Conservation (phyloP, 2,113 vertebrate genomes). For the Chamaetylas fuelleborni region DNA sequence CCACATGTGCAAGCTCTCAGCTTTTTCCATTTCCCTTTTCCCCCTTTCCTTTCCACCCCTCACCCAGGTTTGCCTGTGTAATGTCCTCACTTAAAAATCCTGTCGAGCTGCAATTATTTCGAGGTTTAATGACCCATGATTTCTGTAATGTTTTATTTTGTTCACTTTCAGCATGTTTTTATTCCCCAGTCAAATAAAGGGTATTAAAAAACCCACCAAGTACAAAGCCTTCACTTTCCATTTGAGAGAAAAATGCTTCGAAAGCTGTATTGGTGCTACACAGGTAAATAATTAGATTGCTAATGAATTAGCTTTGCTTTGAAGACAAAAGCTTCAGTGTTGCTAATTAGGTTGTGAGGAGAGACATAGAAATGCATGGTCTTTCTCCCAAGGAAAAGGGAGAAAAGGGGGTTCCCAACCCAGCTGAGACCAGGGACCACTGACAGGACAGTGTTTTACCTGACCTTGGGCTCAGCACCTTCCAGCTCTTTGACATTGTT, state of each 20-base stretch:
- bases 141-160: slow-evolving; percentile 41
- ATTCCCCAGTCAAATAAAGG: slow-evolving; percentile 46
- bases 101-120: slow-evolving; percentile 11
- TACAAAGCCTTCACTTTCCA: slow-evolving; percentile 45
- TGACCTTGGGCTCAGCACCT: background rate
- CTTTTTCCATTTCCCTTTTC: background rate
- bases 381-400: background rate
- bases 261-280: slow-evolving; percentile 40
- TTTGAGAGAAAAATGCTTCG: slow-evolving; percentile 50
- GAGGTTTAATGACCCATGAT: slow-evolving; percentile 42
- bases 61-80: background rate
- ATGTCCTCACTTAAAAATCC: background rate
- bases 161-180: slow-evolving; percentile 57
- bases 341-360: background rate
- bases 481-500: background rate
- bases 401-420: background rate
- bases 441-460: accelerated
- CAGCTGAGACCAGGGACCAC: background rate
- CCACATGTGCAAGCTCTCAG: background rate
- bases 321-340: background rate
- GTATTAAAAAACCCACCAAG: slow-evolving; percentile 36
- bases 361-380: background rate
- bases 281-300: slow-evolving; percentile 63
- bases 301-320: slow-evolving; percentile 52
- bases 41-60: background rate